Evolutionary conservation across 2,888 invertebrate species (phyloP).

Genomic region (Lasioglossum morio): DNA sequence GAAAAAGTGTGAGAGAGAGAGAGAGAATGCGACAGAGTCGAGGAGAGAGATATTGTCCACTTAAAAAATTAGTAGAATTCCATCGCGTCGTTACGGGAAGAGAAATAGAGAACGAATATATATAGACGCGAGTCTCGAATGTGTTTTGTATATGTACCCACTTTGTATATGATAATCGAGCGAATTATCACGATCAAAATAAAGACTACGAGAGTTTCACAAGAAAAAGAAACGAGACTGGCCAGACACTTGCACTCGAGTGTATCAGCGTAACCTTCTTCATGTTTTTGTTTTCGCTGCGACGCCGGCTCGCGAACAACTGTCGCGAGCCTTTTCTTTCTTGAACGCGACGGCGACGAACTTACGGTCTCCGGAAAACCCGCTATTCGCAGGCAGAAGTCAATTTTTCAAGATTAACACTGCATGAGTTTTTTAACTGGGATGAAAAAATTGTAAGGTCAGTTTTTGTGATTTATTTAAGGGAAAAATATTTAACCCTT

Average conservation of each 20-base stretch:
- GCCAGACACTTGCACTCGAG: slow-evolving; percentile 47
- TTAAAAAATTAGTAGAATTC: slow-evolving; percentile 9
- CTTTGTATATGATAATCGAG: slow-evolving; percentile 70
- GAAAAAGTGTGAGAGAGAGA: slow-evolving; percentile 21
- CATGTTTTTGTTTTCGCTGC: slow-evolving; percentile 63
- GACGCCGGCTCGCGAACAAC: not conserved
- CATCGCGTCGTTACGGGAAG: slow-evolving; percentile 18
- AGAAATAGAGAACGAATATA: slow-evolving; percentile 20
- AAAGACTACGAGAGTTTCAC: slow-evolving; percentile 67
- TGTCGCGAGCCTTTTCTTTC: slow-evolving; percentile 23
- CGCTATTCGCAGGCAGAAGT: too few relatives aligned
- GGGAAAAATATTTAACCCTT: too few relatives aligned
- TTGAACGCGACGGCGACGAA: not conserved
- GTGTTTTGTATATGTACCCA: slow-evolving; percentile 73
- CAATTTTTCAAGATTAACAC: too few relatives aligned
- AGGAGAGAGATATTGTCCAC: slow-evolving; percentile 4
- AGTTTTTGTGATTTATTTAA: too few relatives aligned
- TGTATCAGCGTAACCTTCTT: slow-evolving; percentile 65
- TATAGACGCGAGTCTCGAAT: slow-evolving; percentile 53
- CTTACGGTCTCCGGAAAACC: too few relatives aligned
- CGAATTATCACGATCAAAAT: slow-evolving; percentile 65
- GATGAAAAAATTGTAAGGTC: too few relatives aligned
- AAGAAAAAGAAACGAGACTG: slow-evolving; percentile 41
- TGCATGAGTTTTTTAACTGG: too few relatives aligned
- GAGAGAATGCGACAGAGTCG: slow-evolving; percentile 20